Evolutionary conservation across 2,888 invertebrate species (phyloP), one percentile per base, ranked within the genome.

Genomic region (Andrena hattorfiana): DNA sequence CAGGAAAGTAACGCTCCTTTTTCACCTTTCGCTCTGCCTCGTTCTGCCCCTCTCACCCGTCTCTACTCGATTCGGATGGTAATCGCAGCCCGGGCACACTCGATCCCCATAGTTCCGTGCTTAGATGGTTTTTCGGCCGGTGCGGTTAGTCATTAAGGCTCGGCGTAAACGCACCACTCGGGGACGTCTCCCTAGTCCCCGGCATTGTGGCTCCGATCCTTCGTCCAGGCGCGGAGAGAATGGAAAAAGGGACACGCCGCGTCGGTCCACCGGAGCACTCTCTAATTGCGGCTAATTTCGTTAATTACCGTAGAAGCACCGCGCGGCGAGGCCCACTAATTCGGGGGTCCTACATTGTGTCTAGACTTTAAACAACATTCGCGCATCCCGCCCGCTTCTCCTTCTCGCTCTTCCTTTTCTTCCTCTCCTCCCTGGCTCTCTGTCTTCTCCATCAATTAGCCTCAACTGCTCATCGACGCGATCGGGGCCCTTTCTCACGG

Each of bases 331-430:
- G 84, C 89, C 89, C 91, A 88, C 93, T 93, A 93, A 93, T 93
- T 93, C 92, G 86, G 87, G 93, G 92, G 92, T 92, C 91, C 91
- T 91, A 93, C 92, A 92, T 92, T 93, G 92, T 91, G 93, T 93
- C 93, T 93, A 93, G 93, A 93, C 93, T 91, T 93, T 93, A 93
- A 93, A 93, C 92, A 93, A 93, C 92, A 92, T 92, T 92, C 91
- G 92, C 91, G 91, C 87, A 88, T 86, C 87, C 84, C 77, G 67
- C 75, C 80, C 82, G 48, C 78, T 76, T 60, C 62, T 23, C 74
- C 49, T 54, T 69, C 68, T 62, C 26, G 35, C 51, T 32, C 74
- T 16, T 59, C 28, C 59, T 8, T 48, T 59, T 48, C 42, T 68
- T 84, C 84, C 81, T 88, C 84, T 87, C 4, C 26, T 26, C 23